Evolutionary conservation across 2,888 invertebrate species (phyloP).

Genomic region (Aromia moschata): DNA sequence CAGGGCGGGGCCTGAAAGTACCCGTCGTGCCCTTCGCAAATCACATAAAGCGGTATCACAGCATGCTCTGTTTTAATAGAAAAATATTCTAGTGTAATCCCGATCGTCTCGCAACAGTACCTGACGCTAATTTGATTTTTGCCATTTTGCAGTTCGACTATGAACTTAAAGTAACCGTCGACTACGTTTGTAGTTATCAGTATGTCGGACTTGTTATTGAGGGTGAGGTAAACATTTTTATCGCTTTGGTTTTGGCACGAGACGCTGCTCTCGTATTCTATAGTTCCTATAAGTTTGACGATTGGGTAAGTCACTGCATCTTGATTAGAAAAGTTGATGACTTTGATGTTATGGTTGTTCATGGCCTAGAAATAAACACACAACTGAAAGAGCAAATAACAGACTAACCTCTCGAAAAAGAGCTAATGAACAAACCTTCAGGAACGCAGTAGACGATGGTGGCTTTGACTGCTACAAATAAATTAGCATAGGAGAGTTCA

Average conservation of each 20-base stretch:
- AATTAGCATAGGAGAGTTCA: too few relatives aligned
- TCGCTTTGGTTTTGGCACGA: slow-evolving; percentile 36
- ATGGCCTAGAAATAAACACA: slow-evolving; percentile 34
- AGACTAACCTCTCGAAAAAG: too few relatives aligned
- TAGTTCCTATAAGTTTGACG: slow-evolving; percentile 44
- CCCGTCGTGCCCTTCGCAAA: slow-evolving; percentile 83
- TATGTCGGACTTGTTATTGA: slow-evolving; percentile 26
- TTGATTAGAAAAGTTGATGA: slow-evolving; percentile 43
- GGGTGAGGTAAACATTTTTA: slow-evolving; percentile 32
- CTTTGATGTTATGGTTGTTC: slow-evolving; percentile 41
- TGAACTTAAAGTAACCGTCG: slow-evolving; percentile 75
- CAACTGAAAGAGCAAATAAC: too few relatives aligned
- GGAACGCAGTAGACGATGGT: too few relatives aligned
- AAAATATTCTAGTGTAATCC: slow-evolving; percentile 67
- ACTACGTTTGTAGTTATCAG: slow-evolving; percentile 48
- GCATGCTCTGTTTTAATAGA: slow-evolving; percentile 69
- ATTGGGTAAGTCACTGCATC: slow-evolving; percentile 46
- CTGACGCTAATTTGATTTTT: slow-evolving; percentile 71
- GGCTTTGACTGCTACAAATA: too few relatives aligned
- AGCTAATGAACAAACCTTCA: too few relatives aligned
- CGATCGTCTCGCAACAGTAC: slow-evolving; percentile 65
- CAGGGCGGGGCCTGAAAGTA: slow-evolving; percentile 72
- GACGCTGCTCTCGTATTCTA: slow-evolving; percentile 30
- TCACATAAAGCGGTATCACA: slow-evolving; percentile 84
- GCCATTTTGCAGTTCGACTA: slow-evolving; percentile 72